Conservation (phyloP, 2,113 vertebrate species). For the Nannobrachium achirus region DNA sequence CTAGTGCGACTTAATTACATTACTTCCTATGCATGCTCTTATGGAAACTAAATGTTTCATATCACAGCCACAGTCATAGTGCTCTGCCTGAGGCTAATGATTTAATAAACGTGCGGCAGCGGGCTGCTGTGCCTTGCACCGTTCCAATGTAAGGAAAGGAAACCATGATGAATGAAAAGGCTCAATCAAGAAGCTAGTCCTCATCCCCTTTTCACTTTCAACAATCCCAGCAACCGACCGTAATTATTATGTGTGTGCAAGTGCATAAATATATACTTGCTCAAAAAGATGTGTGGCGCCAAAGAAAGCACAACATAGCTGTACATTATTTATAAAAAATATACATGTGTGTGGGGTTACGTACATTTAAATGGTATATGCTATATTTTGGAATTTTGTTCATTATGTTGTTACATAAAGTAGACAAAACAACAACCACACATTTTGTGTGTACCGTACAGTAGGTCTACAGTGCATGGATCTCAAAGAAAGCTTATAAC, state of each 20-base stretch:
- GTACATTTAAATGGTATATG: no score
- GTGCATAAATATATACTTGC: not conserved
- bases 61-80: slow-evolving; percentile 26
- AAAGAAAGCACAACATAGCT: no score
- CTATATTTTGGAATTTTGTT: no score
- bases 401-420: no score
- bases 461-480: not conserved
- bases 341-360: no score
- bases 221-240: slow-evolving; percentile 6
- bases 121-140: not conserved
- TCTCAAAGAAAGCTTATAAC: no score
- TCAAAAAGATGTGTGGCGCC: no score
- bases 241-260: slow-evolving; percentile 5
- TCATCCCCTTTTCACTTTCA: slow-evolving; percentile 36
- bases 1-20: slow-evolving; percentile 36
- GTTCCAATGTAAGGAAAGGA: slow-evolving; percentile 22
- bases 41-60: slow-evolving; percentile 50
- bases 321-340: no score
- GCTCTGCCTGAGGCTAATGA: slow-evolving; percentile 31
- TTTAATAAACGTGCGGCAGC: slow-evolving; percentile 31
- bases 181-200: slow-evolving; percentile 15
- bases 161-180: slow-evolving; percentile 40
- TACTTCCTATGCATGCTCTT: slow-evolving; percentile 13
- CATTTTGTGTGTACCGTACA: no score
- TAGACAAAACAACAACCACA: no score